Evolutionary conservation across 2,797 vertebrate genomes (phyloP).

Genomic region (Danio choprae): DNA sequence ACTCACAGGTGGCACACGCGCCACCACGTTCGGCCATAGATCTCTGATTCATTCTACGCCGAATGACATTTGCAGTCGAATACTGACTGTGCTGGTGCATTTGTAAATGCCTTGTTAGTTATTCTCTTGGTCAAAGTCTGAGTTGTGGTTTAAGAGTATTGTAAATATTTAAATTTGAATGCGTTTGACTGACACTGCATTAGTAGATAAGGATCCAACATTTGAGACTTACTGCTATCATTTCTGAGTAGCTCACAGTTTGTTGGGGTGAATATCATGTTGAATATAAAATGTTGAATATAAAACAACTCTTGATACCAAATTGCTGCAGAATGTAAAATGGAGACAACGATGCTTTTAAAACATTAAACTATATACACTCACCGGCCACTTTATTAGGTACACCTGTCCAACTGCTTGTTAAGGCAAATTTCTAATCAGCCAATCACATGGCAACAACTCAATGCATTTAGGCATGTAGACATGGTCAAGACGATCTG

Average conservation of each 20-base stretch:
- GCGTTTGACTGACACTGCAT: neutral
- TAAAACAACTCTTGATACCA: neutral
- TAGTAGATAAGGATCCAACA: slow-evolving; percentile 1
- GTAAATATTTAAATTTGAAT: neutral
- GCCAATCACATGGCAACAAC: too few relatives aligned
- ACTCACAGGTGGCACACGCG: slow-evolving; percentile 14
- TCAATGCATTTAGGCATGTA: too few relatives aligned
- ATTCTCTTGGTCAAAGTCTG: neutral
- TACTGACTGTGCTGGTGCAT: neutral
- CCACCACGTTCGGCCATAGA: neutral
- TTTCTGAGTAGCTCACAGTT: neutral
- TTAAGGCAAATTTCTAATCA: too few relatives aligned
- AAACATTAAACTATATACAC: neutral
- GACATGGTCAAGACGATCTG: too few relatives aligned
- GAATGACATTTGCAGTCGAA: slow-evolving; percentile 24
- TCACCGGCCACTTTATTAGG: too few relatives aligned
- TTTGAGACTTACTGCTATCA: slow-evolving; percentile 1
- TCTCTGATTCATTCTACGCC: neutral
- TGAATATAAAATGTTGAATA: slow-evolving; percentile 9
- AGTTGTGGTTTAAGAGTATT: slow-evolving; percentile 10
- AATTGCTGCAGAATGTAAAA: neutral
- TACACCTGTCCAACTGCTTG: too few relatives aligned
- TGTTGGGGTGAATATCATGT: slow-evolving; percentile 15
- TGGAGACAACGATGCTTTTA: neutral
- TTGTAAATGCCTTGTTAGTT: neutral